phyloP scores from a whole-genome alignment of 2,797 vertebrate genomes.

The Sternarchorhynchus goeldii region DNA sequence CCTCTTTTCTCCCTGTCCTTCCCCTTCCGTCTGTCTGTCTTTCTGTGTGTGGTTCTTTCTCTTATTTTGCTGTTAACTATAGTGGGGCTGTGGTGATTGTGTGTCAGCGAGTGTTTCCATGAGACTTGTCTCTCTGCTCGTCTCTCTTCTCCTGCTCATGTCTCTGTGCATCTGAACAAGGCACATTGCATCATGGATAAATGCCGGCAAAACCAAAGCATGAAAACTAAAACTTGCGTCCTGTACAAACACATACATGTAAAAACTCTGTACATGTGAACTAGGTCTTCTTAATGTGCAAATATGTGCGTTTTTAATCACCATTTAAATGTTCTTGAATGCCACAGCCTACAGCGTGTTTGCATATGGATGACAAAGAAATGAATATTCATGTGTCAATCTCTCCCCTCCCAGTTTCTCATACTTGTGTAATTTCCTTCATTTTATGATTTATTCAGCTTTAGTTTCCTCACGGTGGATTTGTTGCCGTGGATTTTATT shows the following conservation, averaged over 20 bases:
- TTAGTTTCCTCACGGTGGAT: neutral
- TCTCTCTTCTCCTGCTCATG: too few relatives aligned
- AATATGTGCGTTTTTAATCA: slow-evolving; percentile 42
- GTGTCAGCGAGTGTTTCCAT: too few relatives aligned
- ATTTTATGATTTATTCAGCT: slow-evolving; percentile 8
- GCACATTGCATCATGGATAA: too few relatives aligned
- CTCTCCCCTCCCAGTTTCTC: neutral
- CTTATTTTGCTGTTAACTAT: neutral
- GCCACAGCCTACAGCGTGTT: slow-evolving; percentile 12
- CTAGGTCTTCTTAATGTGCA: slow-evolving; percentile 36
- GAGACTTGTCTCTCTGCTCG: too few relatives aligned
- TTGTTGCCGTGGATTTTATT: neutral
- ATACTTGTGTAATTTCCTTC: neutral
- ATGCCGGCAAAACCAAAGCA: neutral
- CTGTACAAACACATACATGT: slow-evolving; percentile 24
- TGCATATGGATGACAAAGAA: slow-evolving; percentile 35
- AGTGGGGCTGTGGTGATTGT: too few relatives aligned
- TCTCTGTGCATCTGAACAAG: too few relatives aligned
- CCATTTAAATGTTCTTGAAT: slow-evolving; percentile 34
- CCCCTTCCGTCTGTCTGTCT: slow-evolving; percentile 9
- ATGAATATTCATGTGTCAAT: slow-evolving; percentile 48
- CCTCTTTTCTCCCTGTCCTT: neutral
- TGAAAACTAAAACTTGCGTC: neutral
- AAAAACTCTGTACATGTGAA: neutral
- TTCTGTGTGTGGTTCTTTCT: neutral